A percentile compares a stretch with the other conserved stretches of the same genome.
These are phyloP conservation scores for Platysteira castanea DNA, from an alignment of 2,113 vertebrate species.

Conservation along the genomic window DNA sequence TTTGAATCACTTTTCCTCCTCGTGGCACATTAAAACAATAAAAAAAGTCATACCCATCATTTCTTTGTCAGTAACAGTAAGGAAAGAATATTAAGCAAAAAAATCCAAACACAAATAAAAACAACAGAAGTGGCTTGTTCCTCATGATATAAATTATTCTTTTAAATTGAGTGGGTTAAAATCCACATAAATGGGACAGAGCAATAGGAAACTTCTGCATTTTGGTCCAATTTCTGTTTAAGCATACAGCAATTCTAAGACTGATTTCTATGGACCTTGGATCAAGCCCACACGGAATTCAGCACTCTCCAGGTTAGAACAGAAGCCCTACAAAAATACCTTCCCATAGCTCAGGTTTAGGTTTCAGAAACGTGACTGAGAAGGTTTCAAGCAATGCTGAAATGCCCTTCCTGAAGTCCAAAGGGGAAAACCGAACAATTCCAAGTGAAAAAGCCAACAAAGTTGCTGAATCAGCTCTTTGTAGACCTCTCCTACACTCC, in stretches of 20 bases:
- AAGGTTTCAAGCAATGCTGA: constrained; percentile 5
- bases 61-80: not conserved
- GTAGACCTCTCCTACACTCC: not conserved
- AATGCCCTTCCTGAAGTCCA: not conserved
- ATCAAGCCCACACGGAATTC: not conserved
- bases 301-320: not conserved
- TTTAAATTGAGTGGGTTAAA: constrained; percentile 4
- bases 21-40: not conserved
- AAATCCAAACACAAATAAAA: not conserved
- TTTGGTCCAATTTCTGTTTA: constrained; percentile 7
- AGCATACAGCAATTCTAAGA: not conserved
- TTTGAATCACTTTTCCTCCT: not conserved
- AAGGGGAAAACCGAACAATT: not conserved
- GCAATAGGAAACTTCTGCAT: not conserved
- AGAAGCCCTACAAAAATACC: constrained; percentile 20
- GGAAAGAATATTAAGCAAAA: not conserved
- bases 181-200: not conserved
- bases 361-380: not conserved
- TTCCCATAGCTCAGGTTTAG: not conserved
- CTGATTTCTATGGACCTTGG: constrained; percentile 10
- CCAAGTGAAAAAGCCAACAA: not conserved
- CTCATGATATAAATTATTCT: not conserved
- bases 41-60: not conserved
- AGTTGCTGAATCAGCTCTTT: not conserved
- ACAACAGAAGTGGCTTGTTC: not conserved